Evolutionary conservation across 64 coral and sea anemone genomes (phyloP).

Genomic region (Actinia equina): DNA sequence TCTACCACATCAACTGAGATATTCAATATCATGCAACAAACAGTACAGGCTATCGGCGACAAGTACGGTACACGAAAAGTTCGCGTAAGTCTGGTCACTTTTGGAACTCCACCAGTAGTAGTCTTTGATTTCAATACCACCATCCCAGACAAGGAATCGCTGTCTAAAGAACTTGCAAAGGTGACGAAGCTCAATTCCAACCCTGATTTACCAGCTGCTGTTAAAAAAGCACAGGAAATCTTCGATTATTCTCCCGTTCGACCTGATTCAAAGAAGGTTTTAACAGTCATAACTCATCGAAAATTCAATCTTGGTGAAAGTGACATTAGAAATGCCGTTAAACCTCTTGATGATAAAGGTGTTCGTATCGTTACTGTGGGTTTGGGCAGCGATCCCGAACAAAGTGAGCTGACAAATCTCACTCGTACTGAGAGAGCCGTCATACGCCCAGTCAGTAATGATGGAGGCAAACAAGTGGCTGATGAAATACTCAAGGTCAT

Average conservation of each 20-base stretch:
- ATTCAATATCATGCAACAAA: constrained; percentile 31
- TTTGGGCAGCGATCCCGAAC: neutral
- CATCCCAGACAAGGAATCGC: constrained; percentile 17
- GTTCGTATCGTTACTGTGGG: constrained; percentile 5
- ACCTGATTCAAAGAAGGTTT: constrained; percentile 8
- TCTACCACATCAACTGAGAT: neutral
- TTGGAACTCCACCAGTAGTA: neutral
- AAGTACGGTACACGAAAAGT: constrained; percentile 38
- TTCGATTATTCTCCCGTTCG: constrained; percentile 3
- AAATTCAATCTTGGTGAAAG: neutral
- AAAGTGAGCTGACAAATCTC: neutral
- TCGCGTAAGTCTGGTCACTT: constrained; percentile 20
- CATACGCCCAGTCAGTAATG: neutral
- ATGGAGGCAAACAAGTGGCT: constrained; percentile 13
- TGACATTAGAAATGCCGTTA: neutral
- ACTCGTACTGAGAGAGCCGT: constrained; percentile 1
- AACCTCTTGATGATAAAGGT: constrained; percentile 14
- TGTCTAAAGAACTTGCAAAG: neutral
- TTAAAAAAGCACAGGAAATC: constrained; percentile 15
- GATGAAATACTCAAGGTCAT: constrained; percentile 22
- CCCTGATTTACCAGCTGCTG: constrained; percentile 20
- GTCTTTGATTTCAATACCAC: constrained; percentile 23
- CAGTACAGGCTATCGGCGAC: constrained; percentile 10
- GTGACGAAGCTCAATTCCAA: neutral
- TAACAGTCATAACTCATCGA: neutral